Evolutionary conservation across 2,113 vertebrate genomes (phyloP), one percentile per base, ranked within the genome.

Genomic region (Aix galericulata): DNA sequence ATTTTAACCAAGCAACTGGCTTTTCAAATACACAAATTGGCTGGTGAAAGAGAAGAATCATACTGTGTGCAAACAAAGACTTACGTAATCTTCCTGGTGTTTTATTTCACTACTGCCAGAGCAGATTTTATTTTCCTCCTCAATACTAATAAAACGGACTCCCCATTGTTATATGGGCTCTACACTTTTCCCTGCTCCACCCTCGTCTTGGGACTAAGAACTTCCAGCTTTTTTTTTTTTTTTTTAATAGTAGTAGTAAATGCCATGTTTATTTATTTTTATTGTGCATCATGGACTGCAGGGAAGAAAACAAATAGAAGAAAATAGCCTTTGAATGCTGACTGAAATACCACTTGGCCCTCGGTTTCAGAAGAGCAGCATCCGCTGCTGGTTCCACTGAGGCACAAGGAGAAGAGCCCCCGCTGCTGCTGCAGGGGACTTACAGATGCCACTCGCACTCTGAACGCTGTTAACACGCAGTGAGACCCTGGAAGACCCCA

Each of bases 31-130:
- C 26, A 96, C 88, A 96, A 93, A 92, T 84, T 96, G 95, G 92
- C 91, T 95, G 83, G 82, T 93, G 94, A 95, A 93, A 96, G 88
- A 95, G 88, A 94, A 96, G 93, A 90, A 90, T 93, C 96, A 90
- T 32, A 96, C 90, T 96, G 95, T 96, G 94, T 94, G 95, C 94
- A 97, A 96, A 96, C 92, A 96, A 95, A 96, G 94, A 66, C 93
- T 93, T 94, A 96, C 62, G 91, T 96, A 90, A 95, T 90, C 92
- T 96, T 97, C 92, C 88, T 95, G 93, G 88, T 64, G 92, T 93
- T 94, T 77, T 88, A 94, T 88, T 96, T 94, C 95, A 84, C 88
- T 86, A 81, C 71, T 92, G 94, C 92, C 94, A 90, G 77, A 89
- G 69, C 62, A 92, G 88, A 96, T 96, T 94, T 95, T 81, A 91